Evolutionary conservation across 2,888 invertebrate genomes (phyloP).

Genomic region (Phanerotoma sp.): DNA sequence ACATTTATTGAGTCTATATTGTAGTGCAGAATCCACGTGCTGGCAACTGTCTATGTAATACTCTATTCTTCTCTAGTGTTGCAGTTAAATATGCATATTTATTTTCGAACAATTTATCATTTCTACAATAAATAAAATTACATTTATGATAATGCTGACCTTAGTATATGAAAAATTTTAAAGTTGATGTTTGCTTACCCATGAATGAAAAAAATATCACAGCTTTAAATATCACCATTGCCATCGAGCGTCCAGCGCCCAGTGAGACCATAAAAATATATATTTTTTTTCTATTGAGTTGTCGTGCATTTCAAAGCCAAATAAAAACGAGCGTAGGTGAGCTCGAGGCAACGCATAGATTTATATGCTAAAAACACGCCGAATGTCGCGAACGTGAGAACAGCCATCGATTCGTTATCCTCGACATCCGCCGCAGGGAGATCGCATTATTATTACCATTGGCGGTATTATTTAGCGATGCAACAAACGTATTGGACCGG

Average conservation of each 20-base stretch:
- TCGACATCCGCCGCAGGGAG: slow-evolving; percentile 8
- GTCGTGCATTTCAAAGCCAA: neutral
- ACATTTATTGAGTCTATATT: slow-evolving; percentile 1
- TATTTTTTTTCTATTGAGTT: neutral
- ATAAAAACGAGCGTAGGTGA: neutral
- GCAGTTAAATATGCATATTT: neutral
- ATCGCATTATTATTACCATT: slow-evolving; percentile 16
- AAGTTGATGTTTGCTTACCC: too few relatives aligned
- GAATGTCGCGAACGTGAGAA: slow-evolving; percentile 36
- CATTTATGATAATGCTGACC: too few relatives aligned
- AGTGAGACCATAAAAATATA: too few relatives aligned
- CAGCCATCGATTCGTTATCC: slow-evolving; percentile 22
- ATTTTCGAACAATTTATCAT: too few relatives aligned
- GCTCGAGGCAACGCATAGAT: slow-evolving; percentile 7
- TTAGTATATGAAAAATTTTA: too few relatives aligned
- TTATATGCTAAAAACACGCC: slow-evolving; percentile 21
- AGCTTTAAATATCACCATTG: too few relatives aligned
- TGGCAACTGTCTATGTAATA: slow-evolving; percentile 11
- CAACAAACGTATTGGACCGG: slow-evolving; percentile 18
- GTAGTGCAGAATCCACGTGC: slow-evolving; percentile 14
- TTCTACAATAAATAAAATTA: too few relatives aligned
- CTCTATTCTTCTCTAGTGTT: neutral
- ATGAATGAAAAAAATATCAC: too few relatives aligned
- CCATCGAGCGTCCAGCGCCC: neutral
- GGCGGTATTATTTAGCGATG: slow-evolving; percentile 18